These are phyloP conservation scores for Hyposoter dolosus DNA, from an alignment of 2,888 invertebrate species.

Conservation along the genomic window DNA sequence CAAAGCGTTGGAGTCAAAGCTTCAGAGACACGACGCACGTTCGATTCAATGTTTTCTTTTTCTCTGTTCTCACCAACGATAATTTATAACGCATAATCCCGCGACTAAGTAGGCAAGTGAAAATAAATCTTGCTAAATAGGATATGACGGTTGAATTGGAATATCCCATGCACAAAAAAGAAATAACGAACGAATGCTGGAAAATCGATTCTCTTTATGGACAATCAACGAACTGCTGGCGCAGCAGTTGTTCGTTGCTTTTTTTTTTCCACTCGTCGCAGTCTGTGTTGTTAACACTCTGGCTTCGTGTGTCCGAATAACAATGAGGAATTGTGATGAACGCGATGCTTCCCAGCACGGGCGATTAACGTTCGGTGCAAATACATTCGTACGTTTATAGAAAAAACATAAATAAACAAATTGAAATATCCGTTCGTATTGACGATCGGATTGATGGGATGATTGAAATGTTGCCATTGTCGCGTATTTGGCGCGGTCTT, in stretches of 20 bases:
- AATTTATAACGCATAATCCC: too few species aligned
- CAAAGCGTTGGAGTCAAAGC: not conserved
- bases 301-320: slow-evolving; percentile 48
- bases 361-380: slow-evolving; percentile 61
- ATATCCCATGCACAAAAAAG: slow-evolving; percentile 24
- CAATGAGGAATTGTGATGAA: slow-evolving; percentile 58
- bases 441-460: not conserved
- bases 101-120: not conserved
- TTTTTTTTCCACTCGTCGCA: not conserved
- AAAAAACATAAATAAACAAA: not conserved
- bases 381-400: slow-evolving; percentile 17
- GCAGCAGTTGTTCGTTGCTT: slow-evolving; percentile 39
- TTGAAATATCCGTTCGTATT: not conserved
- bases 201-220: slow-evolving; percentile 69
- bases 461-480: not conserved
- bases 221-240: slow-evolving; percentile 69
- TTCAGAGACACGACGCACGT: not conserved
- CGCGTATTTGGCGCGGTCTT: not conserved
- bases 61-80: too few species aligned
- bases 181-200: slow-evolving; percentile 46
- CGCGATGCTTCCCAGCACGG: slow-evolving; percentile 66
- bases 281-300: slow-evolving; percentile 50
- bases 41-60: not conserved
- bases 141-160: not conserved
- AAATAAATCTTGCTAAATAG: not conserved